Evolutionary conservation across 1,140 invertebrate genomes (phyloP).

Genomic region (Mactra quadrangularis): DNA sequence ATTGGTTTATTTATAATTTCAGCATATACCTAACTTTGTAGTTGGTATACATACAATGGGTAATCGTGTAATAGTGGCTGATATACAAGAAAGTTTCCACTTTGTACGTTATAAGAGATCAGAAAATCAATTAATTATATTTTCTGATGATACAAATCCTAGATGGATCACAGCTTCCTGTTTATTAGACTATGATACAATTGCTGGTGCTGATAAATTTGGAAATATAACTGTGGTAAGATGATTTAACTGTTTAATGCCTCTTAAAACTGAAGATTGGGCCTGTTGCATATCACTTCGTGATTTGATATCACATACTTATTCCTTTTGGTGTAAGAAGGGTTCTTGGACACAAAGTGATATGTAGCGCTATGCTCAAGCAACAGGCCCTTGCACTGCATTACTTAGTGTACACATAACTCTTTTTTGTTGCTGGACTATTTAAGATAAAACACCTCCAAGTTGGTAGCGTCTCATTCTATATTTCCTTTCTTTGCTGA

Average conservation of each 20-base stretch:
- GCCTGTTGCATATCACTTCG: too few relatives aligned
- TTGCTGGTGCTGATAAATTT: constrained; percentile 98
- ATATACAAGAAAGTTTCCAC: constrained; percentile 98
- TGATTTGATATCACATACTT: too few relatives aligned
- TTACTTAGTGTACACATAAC: too few relatives aligned
- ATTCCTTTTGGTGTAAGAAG: too few relatives aligned
- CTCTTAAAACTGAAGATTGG: background rate
- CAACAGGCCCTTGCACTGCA: too few relatives aligned
- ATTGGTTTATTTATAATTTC: constrained; percentile 72
- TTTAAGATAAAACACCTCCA: too few relatives aligned
- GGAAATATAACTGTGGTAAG: constrained; percentile 97
- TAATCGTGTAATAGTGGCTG: constrained; percentile 96
- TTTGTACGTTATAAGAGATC: constrained; percentile 97
- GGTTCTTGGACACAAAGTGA: too few relatives aligned
- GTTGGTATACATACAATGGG: constrained; percentile 97
- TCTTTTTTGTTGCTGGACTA: too few relatives aligned
- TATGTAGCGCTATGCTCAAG: too few relatives aligned
- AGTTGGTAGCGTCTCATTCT: too few relatives aligned
- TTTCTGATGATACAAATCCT: constrained; percentile 98
- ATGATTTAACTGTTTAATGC: constrained; percentile 37
- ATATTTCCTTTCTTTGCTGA: too few relatives aligned
- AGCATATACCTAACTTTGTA: constrained; percentile 98
- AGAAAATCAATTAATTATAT: constrained; percentile 99
- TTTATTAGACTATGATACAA: constrained; percentile 98
- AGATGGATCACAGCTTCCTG: constrained; percentile 96